These are phyloP conservation scores for Athetis lepigone DNA, from an alignment of 2,888 invertebrate genomes.

Conservation along the genomic window DNA sequence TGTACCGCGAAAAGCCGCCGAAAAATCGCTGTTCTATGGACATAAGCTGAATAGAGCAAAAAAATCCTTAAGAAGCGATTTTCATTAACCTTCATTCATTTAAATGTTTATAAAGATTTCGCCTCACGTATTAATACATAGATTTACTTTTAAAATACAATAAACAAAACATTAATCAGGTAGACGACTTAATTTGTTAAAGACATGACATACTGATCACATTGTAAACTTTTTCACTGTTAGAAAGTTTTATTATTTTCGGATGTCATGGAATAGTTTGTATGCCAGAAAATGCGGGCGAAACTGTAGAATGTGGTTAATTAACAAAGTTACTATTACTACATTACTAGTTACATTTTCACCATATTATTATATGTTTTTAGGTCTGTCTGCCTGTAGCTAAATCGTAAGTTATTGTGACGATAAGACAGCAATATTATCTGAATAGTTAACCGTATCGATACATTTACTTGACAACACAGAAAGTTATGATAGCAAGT, in stretches of 20 bases:
- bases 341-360: neutral
- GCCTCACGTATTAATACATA: no score
- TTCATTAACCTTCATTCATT: no score
- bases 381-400: neutral
- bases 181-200: no score
- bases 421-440: constrained; percentile 4
- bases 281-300: neutral
- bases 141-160: no score
- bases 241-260: neutral
- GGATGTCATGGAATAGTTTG: neutral
- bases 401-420: neutral
- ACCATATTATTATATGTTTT: neutral
- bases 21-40: no score
- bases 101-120: no score
- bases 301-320: neutral
- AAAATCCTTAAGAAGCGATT: no score
- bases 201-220: neutral
- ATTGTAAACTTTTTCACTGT: neutral
- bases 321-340: no score
- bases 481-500: constrained; percentile 29
- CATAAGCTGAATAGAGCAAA: no score
- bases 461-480: constrained; percentile 14
- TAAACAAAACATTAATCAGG: no score
- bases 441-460: constrained; percentile 1
- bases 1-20: no score